These are phyloP conservation scores for Pollimyrus isidori DNA, from an alignment of 2,113 vertebrate species.

Conservation along the genomic window DNA sequence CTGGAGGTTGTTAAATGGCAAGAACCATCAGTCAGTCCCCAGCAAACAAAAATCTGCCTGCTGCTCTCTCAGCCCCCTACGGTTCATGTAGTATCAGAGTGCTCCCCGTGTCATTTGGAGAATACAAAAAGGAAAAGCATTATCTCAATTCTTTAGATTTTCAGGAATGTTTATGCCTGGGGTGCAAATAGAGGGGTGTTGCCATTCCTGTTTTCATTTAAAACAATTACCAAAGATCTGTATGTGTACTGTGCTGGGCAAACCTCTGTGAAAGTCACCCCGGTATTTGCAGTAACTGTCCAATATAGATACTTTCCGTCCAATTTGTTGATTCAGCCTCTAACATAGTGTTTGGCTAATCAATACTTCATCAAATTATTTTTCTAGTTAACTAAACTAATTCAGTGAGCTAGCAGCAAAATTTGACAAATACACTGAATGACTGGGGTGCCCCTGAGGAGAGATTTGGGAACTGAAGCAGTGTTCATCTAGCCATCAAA, in stretches of 20 bases:
- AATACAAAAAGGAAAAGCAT: slow-evolving; percentile 33
- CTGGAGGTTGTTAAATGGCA: slow-evolving; percentile 19
- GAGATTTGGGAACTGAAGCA: too few species aligned
- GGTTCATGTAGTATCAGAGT: slow-evolving; percentile 39
- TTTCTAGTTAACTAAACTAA: not conserved
- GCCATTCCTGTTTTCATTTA: not conserved
- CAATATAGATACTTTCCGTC: too few species aligned
- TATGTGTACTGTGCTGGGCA: not conserved
- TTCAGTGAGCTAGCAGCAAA: not conserved
- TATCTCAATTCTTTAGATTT: not conserved
- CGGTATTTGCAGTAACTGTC: not conserved
- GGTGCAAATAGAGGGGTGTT: not conserved
- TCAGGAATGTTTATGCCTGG: not conserved
- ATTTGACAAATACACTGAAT: too few species aligned
- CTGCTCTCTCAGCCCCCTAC: slow-evolving; percentile 26
- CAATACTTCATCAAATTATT: not conserved
- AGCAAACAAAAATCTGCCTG: slow-evolving; percentile 20
- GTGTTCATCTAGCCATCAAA: too few species aligned
- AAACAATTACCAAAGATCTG: not conserved
- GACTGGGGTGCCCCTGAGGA: too few species aligned
- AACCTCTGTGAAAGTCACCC: not conserved
- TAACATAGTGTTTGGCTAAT: not conserved
- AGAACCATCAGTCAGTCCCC: slow-evolving; percentile 45
- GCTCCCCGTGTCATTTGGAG: slow-evolving; percentile 34
- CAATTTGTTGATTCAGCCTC: not conserved